Conservation (phyloP, 2,888 invertebrate genomes). For the Prenolepis imparis region DNA sequence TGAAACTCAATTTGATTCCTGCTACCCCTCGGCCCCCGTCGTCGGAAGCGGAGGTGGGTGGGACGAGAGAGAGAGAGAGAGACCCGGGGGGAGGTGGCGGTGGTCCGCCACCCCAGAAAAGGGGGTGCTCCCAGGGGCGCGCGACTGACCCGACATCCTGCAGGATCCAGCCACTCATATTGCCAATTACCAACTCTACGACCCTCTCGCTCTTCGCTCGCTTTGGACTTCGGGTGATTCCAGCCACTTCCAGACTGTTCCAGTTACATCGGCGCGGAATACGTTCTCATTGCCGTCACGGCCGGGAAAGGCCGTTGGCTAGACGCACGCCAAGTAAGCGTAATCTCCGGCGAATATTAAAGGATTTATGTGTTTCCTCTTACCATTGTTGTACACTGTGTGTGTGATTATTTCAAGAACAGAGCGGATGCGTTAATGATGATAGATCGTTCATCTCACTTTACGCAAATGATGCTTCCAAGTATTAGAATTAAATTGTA, state of each 20-base stretch:
- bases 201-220: slow-evolving; percentile 82
- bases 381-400: slow-evolving; percentile 36
- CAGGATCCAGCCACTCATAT: slow-evolving; percentile 85
- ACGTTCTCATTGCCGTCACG: slow-evolving; percentile 65
- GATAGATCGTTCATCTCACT: slow-evolving; percentile 30
- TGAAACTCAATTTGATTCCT: slow-evolving; percentile 86
- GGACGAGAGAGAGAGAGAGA: slow-evolving; percentile 63
- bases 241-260: slow-evolving; percentile 81
- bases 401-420: slow-evolving; percentile 49
- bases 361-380: slow-evolving; percentile 55
- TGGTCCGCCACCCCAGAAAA: slow-evolving; percentile 79
- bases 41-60: slow-evolving; percentile 75
- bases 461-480: slow-evolving; percentile 21
- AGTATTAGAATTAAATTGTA: background rate
- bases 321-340: slow-evolving; percentile 54
- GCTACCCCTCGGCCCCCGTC: slow-evolving; percentile 76
- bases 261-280: slow-evolving; percentile 72
- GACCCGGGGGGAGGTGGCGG: slow-evolving; percentile 65
- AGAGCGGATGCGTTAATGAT: slow-evolving; percentile 37
- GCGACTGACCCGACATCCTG: slow-evolving; percentile 85
- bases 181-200: slow-evolving; percentile 86
- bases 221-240: slow-evolving; percentile 83
- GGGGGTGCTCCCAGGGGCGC: slow-evolving; percentile 84
- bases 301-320: slow-evolving; percentile 51
- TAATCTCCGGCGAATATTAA: slow-evolving; percentile 56